phyloP scores from a whole-genome alignment of 1,140 invertebrate genomes.

The Scaptomyza pallida region DNA sequence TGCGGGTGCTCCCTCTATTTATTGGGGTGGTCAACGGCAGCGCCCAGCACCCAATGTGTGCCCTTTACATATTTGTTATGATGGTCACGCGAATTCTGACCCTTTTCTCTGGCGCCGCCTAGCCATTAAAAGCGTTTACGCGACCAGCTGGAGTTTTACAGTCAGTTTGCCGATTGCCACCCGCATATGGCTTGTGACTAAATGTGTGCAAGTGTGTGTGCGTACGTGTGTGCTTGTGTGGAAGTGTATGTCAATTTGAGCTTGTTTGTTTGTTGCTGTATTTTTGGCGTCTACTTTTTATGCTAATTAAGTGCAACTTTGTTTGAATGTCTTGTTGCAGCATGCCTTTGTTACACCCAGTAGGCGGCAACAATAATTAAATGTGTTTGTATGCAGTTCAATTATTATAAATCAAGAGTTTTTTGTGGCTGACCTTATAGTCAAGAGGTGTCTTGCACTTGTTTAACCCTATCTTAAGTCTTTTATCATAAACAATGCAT shows the following conservation, averaged over 20 bases:
- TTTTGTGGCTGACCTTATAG: not conserved
- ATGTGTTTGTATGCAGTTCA: too few relatives aligned
- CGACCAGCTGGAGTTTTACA: slow-evolving; percentile 41
- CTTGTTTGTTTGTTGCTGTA: slow-evolving; percentile 17
- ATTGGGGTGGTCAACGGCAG: slow-evolving; percentile 48
- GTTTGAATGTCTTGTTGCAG: slow-evolving; percentile 29
- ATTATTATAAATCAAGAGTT: slow-evolving; percentile 12
- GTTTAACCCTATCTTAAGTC: not conserved
- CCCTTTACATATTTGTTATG: slow-evolving; percentile 46
- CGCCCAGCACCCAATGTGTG: slow-evolving; percentile 17
- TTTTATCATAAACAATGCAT: not conserved
- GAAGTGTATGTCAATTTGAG: slow-evolving; percentile 12
- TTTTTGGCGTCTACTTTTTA: slow-evolving; percentile 54
- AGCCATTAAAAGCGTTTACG: slow-evolving; percentile 21
- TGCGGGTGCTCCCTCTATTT: slow-evolving; percentile 43
- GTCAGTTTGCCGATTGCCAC: slow-evolving; percentile 4
- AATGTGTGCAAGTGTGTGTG: slow-evolving; percentile 17
- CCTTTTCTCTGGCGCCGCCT: slow-evolving; percentile 46
- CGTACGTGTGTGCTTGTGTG: slow-evolving; percentile 22
- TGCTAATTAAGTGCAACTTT: slow-evolving; percentile 79
- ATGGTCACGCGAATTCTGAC: slow-evolving; percentile 73
- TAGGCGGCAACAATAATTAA: not conserved
- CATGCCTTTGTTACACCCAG: not conserved
- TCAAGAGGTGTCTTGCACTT: too few relatives aligned
- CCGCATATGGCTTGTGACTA: slow-evolving; percentile 30